Conservation (phyloP, 2,113 vertebrate species). For the Ursus arctos region DNA sequence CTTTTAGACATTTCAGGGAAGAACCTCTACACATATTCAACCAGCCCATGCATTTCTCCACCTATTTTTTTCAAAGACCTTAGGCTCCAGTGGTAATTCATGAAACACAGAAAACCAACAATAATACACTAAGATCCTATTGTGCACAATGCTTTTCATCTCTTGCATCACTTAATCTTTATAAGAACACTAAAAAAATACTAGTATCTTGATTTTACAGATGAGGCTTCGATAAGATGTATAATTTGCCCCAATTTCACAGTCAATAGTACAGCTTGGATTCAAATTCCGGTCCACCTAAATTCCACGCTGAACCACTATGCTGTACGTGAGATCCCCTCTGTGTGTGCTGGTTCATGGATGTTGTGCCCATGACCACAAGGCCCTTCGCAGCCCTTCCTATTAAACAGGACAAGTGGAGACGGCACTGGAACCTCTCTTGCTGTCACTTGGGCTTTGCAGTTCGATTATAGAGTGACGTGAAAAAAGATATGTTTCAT, state of each 20-base stretch:
- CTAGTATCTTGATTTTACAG: neutral
- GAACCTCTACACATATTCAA: neutral
- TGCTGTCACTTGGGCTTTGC: neutral
- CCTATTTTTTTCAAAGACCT: neutral
- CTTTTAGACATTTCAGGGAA: neutral
- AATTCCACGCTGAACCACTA: neutral
- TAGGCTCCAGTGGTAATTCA: neutral
- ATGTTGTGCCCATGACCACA: no score
- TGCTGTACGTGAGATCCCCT: neutral
- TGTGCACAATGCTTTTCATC: neutral
- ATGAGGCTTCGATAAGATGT: neutral
- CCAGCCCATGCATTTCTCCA: neutral
- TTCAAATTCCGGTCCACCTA: neutral
- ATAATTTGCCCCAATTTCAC: neutral
- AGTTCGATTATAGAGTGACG: neutral
- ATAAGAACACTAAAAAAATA: neutral
- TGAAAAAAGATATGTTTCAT: neutral
- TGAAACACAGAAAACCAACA: neutral
- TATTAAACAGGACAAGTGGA: neutral
- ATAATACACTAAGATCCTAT: neutral
- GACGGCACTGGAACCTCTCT: accelerated
- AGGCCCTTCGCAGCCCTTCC: no score
- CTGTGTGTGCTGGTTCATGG: neutral
- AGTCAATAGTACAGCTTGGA: neutral
- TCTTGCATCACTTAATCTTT: neutral